Conservation (phyloP, 2,113 vertebrate species). For the Coreoperca whiteheadi region DNA sequence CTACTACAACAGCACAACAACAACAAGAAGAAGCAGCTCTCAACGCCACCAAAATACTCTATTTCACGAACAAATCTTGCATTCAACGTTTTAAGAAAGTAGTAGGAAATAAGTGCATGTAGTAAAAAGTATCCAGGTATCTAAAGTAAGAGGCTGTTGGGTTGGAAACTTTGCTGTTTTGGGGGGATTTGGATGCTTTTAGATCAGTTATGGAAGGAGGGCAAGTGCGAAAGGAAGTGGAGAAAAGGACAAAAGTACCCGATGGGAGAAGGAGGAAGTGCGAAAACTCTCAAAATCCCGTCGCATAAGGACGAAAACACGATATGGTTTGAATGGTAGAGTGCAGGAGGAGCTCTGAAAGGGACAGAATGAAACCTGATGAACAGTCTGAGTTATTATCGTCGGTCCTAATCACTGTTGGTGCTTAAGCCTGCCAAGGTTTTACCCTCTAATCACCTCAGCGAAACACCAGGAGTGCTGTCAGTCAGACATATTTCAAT, state of each 20-base stretch:
- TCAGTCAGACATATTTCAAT: constrained; percentile 12
- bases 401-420: constrained; percentile 63
- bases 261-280: too few species aligned
- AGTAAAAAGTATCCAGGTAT: not conserved
- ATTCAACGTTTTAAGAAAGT: not conserved
- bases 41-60: not conserved
- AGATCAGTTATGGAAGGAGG: too few species aligned
- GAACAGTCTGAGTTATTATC: constrained; percentile 60
- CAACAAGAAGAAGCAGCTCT: not conserved
- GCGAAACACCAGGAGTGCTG: constrained; percentile 24
- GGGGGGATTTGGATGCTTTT: not conserved
- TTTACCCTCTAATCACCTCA: constrained; percentile 64
- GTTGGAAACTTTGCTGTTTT: not conserved
- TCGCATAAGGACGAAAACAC: too few species aligned
- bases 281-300: too few species aligned
- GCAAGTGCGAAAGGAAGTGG: too few species aligned
- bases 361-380: constrained; percentile 46
- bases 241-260: too few species aligned
- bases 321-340: not conserved
- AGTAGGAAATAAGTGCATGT: not conserved
- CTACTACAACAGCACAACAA: not conserved
- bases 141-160: too few species aligned
- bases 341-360: not conserved
- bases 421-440: constrained; percentile 64
- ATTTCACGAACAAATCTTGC: not conserved